Percentiles rank a stretch among this genome's conserved stretches.
Conservation (phyloP, 1,140 invertebrate species). For the Nephila pilipes region DNA sequence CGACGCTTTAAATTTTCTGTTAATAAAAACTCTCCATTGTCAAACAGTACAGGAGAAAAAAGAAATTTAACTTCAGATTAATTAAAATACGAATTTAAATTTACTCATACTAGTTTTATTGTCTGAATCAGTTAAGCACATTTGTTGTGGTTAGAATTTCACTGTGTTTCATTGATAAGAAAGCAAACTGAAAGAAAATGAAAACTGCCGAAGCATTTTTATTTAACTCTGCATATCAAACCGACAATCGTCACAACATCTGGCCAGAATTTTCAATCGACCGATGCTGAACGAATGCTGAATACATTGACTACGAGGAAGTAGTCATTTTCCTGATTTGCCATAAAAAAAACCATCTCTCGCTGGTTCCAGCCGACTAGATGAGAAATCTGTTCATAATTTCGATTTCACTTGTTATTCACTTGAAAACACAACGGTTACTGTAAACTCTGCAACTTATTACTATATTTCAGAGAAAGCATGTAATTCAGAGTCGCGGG, state of each 20-base stretch:
- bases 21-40: too few species aligned
- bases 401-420: constrained; percentile 1
- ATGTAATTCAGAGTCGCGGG: neutral
- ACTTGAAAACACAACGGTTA: neutral
- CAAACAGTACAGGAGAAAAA: too few species aligned
- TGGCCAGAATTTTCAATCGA: neutral
- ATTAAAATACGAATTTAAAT: too few species aligned
- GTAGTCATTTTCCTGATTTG: neutral
- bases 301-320: neutral
- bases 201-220: too few species aligned
- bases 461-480: constrained; percentile 1
- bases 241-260: neutral
- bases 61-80: too few species aligned
- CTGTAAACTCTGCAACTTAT: neutral
- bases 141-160: too few species aligned
- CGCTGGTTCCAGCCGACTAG: neutral
- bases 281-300: neutral
- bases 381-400: constrained; percentile 6
- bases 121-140: too few species aligned
- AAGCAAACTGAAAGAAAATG: too few species aligned
- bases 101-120: too few species aligned
- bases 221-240: too few species aligned
- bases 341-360: neutral
- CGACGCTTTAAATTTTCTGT: too few species aligned
- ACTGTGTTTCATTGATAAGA: too few species aligned